phyloP scores from a whole-genome alignment of 1,140 invertebrate species.

The Drosophila cardini region DNA sequence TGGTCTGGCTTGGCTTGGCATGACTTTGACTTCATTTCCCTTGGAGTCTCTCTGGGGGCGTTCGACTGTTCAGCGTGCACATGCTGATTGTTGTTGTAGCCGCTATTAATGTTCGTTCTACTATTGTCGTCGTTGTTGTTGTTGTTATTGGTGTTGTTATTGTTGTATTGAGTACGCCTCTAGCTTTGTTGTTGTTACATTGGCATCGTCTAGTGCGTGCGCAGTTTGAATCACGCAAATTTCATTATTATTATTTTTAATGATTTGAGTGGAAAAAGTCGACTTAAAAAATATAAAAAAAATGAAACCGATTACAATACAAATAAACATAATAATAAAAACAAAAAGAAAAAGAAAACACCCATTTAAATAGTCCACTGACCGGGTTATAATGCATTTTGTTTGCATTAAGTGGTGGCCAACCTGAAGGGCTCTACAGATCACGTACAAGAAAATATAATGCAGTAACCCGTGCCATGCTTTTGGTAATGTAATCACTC shows the following conservation, averaged over 20 bases:
- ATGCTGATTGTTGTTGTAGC: conserved; percentile 64
- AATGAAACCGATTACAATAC: conserved; percentile 30
- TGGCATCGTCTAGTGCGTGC: conserved; percentile 79
- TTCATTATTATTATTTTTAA: conserved; percentile 82
- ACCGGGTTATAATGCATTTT: conserved; percentile 51
- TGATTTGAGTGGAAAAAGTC: conserved; percentile 75
- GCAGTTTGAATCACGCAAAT: conserved; percentile 80
- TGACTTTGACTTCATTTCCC: conserved; percentile 78
- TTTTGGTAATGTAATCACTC: conserved; percentile 47
- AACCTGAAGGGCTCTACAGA: conserved; percentile 17
- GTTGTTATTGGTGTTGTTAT: conserved; percentile 34
- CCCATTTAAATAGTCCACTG: conserved; percentile 44
- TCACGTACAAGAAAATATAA: conserved; percentile 43
- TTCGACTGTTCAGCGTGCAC: conserved; percentile 64
- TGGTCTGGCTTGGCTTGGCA: conserved; percentile 44
- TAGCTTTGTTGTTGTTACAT: conserved; percentile 61
- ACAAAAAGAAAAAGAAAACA: conserved; percentile 32
- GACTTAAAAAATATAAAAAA: conserved; percentile 25
- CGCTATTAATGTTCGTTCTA: conserved; percentile 8
- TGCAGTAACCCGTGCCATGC: conserved; percentile 40
- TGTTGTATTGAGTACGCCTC: conserved; percentile 72
- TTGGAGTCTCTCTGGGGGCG: conserved; percentile 56
- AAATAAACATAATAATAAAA: not conserved
- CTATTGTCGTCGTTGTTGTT: conserved; percentile 53
- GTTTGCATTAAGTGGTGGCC: conserved; percentile 26